Percentiles rank a stretch among this genome's conserved stretches.
phyloP scores from a whole-genome alignment of 2,797 vertebrate genomes.

The Neosilurus mollespiculum region DNA sequence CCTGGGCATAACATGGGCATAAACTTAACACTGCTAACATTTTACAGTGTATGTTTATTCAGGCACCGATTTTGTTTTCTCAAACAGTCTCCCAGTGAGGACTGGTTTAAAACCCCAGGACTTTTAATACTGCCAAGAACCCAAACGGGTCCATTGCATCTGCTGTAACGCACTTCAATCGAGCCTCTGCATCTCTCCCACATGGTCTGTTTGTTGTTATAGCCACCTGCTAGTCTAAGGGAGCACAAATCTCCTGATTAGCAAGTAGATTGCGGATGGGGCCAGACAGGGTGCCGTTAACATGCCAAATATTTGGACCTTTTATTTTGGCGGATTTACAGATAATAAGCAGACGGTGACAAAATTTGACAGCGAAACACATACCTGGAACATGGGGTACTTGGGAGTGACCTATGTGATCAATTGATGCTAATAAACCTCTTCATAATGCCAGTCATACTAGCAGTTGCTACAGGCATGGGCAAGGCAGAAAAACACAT shows the following conservation, averaged over 20 bases:
- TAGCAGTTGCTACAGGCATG: conserved; percentile 13
- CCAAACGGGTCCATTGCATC: neutral
- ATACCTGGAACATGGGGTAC: neutral
- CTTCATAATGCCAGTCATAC: conserved; percentile 30
- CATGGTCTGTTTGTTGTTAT: conserved; percentile 37
- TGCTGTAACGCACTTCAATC: conserved; percentile 18
- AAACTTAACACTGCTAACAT: neutral
- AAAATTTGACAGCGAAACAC: conserved; percentile 14
- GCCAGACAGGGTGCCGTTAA: conserved; percentile 30
- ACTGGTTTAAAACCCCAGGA: conserved; percentile 32
- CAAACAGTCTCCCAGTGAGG: conserved; percentile 1
- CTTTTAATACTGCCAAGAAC: conserved; percentile 33
- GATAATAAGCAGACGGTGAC: conserved; percentile 48
- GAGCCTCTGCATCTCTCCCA: conserved; percentile 6
- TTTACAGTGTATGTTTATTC: neutral
- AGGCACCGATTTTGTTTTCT: conserved; percentile 8
- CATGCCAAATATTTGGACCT: conserved; percentile 53
- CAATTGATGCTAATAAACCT: neutral
- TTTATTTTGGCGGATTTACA: conserved; percentile 34
- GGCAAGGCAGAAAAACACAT: conserved; percentile 26
- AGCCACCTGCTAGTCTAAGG: conserved; percentile 28
- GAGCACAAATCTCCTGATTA: conserved; percentile 24
- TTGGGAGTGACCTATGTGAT: conserved; percentile 4
- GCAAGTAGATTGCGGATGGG: conserved; percentile 1
- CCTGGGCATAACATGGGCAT: neutral